phyloP scores from a whole-genome alignment of 1,140 invertebrate species.

The Gryllus bimaculatus region DNA sequence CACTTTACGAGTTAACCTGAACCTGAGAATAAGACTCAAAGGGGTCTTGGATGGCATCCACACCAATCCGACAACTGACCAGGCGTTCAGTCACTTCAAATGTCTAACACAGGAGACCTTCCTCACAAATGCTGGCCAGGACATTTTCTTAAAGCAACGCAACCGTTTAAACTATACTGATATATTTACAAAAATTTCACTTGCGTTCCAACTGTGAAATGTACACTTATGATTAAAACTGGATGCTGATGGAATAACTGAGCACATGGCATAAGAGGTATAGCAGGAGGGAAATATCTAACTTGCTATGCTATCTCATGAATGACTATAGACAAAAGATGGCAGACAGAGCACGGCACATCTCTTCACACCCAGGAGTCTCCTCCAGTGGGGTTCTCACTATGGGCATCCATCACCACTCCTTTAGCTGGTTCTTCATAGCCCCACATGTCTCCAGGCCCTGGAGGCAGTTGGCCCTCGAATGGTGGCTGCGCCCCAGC shows the following conservation, averaged over 20 bases:
- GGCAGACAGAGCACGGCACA: conserved; percentile 8
- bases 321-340: neutral
- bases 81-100: neutral
- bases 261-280: neutral
- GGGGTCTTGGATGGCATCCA: conserved; percentile 19
- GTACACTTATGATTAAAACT: conserved; percentile 19
- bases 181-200: conserved; percentile 19
- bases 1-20: conserved; percentile 14
- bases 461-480: conserved; percentile 28
- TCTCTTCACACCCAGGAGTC: conserved; percentile 45
- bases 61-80: conserved; percentile 13
- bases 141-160: conserved; percentile 17
- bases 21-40: conserved; percentile 20
- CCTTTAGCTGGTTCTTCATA: conserved; percentile 31
- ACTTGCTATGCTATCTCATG: neutral
- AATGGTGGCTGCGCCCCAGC: conserved; percentile 36
- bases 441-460: conserved; percentile 31
- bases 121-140: neutral
- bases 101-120: conserved; percentile 6
- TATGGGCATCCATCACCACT: conserved; percentile 33
- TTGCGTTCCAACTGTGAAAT: conserved; percentile 19
- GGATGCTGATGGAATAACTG: conserved; percentile 12
- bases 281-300: neutral
- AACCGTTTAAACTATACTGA: conserved; percentile 17
- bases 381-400: conserved; percentile 38